Conservation (phyloP, 2,888 invertebrate species). For the Folsomia candida region DNA sequence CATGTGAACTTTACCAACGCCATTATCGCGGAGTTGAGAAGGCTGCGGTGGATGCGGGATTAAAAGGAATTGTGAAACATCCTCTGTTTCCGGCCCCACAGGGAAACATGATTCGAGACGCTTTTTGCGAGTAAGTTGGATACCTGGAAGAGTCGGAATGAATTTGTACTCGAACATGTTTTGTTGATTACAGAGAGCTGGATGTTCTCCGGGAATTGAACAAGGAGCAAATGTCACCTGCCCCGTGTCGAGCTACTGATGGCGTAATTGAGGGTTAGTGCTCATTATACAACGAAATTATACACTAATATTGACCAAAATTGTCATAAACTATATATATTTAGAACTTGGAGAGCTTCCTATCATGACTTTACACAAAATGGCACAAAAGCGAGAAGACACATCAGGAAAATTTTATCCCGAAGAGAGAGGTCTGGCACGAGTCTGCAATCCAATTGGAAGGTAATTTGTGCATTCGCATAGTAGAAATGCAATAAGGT, state of each 20-base stretch:
- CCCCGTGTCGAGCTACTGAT: slow-evolving; percentile 36
- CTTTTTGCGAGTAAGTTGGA: slow-evolving; percentile 46
- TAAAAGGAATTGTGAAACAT: slow-evolving; percentile 34
- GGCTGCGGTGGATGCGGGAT: slow-evolving; percentile 29
- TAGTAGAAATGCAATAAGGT: not conserved
- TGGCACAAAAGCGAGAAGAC: slow-evolving; percentile 43
- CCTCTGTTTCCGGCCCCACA: slow-evolving; percentile 33
- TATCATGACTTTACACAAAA: slow-evolving; percentile 45
- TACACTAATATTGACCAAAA: too few relatives aligned
- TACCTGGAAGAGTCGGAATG: not conserved
- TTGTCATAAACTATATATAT: not conserved
- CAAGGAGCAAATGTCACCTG: slow-evolving; percentile 38
- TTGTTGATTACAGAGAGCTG: slow-evolving; percentile 24
- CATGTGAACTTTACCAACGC: slow-evolving; percentile 41
- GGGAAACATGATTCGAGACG: slow-evolving; percentile 38
- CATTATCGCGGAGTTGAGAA: slow-evolving; percentile 30
- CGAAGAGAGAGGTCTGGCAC: slow-evolving; percentile 45
- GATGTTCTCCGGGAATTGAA: slow-evolving; percentile 34
- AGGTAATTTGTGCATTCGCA: slow-evolving; percentile 8
- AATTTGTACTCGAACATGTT: not conserved
- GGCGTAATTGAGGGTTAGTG: slow-evolving; percentile 39
- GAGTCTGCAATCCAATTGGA: slow-evolving; percentile 48
- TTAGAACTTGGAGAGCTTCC: slow-evolving; percentile 45
- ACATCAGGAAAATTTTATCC: slow-evolving; percentile 41
- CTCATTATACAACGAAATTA: too few relatives aligned